Evolutionary conservation across 2,113 vertebrate genomes (phyloP).

Genomic region (Theropithecus gelada): DNA sequence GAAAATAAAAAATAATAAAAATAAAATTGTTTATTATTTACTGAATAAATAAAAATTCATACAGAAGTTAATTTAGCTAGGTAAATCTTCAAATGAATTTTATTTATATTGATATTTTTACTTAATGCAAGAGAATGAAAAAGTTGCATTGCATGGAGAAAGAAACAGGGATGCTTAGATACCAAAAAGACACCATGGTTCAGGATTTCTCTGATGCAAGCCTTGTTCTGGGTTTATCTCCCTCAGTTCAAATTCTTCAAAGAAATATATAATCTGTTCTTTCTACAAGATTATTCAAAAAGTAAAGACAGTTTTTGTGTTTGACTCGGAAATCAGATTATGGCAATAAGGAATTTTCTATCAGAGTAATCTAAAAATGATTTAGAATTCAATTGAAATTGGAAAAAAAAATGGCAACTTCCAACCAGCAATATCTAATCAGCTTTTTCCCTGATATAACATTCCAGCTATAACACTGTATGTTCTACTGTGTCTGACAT

Average conservation of each 20-base stretch:
- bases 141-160: neutral
- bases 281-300: constrained; percentile 27
- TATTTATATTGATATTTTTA: neutral
- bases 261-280: neutral
- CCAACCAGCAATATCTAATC: neutral
- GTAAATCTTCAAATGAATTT: neutral
- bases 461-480: neutral
- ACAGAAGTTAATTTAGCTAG: neutral
- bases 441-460: neutral
- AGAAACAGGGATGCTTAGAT: neutral
- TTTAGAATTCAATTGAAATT: constrained; percentile 8
- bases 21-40: neutral
- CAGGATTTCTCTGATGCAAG: neutral
- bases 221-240: neutral
- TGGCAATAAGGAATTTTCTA: neutral
- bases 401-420: neutral
- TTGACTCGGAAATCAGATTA: constrained; percentile 22
- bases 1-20: neutral
- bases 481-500: neutral
- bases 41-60: neutral
- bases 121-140: neutral
- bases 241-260: neutral
- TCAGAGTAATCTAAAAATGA: neutral
- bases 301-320: neutral
- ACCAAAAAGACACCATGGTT: neutral